A percentile compares a stretch with the other conserved stretches of the same genome.
Conservation (phyloP, 2,888 invertebrate genomes). For the Harmothoe impar region DNA sequence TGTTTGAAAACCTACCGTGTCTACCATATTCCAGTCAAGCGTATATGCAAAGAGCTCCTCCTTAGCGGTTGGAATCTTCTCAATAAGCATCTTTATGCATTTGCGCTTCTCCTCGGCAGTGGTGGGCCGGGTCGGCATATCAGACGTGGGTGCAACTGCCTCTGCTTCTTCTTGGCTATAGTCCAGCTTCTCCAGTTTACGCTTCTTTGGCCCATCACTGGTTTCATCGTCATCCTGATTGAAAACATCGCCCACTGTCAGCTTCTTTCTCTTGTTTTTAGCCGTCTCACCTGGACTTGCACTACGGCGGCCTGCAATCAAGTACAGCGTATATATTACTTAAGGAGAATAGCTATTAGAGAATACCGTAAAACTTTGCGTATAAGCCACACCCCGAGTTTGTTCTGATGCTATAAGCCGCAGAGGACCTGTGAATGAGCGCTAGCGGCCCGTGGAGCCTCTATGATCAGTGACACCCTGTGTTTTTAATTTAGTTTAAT, state of each 20-base stretch:
- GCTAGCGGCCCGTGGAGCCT: too few relatives aligned
- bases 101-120: conserved; percentile 95
- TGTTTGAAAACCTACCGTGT: conserved; percentile 85
- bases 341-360: background rate
- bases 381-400: too few relatives aligned
- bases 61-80: conserved; percentile 99
- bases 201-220: conserved; percentile 86
- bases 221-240: conserved; percentile 90
- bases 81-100: conserved; percentile 97
- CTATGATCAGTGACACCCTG: too few relatives aligned
- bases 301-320: conserved; percentile 44
- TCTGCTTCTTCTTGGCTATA: conserved; percentile 76
- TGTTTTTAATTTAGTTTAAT: too few relatives aligned
- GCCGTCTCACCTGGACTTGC: conserved; percentile 12
- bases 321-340: background rate
- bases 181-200: conserved; percentile 86
- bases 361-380: too few relatives aligned
- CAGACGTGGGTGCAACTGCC: background rate
- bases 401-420: too few relatives aligned
- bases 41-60: conserved; percentile 97
- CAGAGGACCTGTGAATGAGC: too few relatives aligned
- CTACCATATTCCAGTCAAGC: conserved; percentile 94
- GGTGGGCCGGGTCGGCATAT: conserved; percentile 69
- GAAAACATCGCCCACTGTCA: conserved; percentile 92
- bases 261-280: conserved; percentile 87